Conservation (phyloP, 2,797 vertebrate species). For the Neosilurus mollespiculum region DNA sequence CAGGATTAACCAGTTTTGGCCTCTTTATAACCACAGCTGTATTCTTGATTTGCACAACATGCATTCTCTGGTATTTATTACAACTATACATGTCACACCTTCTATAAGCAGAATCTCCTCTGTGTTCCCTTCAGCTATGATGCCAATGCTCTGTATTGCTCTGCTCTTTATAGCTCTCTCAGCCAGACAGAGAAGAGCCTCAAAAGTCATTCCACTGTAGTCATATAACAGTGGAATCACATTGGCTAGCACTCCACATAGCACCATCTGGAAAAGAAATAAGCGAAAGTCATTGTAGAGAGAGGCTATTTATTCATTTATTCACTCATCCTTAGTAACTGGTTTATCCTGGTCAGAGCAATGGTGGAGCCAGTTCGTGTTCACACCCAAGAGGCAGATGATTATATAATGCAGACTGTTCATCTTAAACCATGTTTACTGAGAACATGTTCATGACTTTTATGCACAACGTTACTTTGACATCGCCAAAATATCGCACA, state of each 20-base stretch:
- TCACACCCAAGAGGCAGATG: neutral
- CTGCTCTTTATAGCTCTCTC: constrained; percentile 70
- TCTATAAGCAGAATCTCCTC: constrained; percentile 76
- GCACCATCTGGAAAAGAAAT: constrained; percentile 71
- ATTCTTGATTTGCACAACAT: neutral
- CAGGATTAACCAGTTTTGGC: neutral
- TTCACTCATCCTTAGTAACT: neutral
- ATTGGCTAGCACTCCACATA: constrained; percentile 69
- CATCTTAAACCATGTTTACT: too few species aligned
- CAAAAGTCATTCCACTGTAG: constrained; percentile 71
- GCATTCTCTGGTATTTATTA: neutral
- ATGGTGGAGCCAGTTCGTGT: neutral
- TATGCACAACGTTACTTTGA: too few species aligned
- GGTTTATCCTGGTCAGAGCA: neutral
- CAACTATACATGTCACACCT: constrained; percentile 4
- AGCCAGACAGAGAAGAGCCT: constrained; percentile 71
- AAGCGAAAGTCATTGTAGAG: neutral
- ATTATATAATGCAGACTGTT: too few species aligned
- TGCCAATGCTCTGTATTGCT: constrained; percentile 73
- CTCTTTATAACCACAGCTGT: neutral
- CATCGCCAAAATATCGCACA: too few species aligned
- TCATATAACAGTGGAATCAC: constrained; percentile 78
- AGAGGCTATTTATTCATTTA: neutral
- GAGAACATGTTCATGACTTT: too few species aligned
- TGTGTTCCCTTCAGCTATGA: constrained; percentile 78